phyloP scores from a whole-genome alignment of 2,888 invertebrate genomes.

The Lepidonotus clava region DNA sequence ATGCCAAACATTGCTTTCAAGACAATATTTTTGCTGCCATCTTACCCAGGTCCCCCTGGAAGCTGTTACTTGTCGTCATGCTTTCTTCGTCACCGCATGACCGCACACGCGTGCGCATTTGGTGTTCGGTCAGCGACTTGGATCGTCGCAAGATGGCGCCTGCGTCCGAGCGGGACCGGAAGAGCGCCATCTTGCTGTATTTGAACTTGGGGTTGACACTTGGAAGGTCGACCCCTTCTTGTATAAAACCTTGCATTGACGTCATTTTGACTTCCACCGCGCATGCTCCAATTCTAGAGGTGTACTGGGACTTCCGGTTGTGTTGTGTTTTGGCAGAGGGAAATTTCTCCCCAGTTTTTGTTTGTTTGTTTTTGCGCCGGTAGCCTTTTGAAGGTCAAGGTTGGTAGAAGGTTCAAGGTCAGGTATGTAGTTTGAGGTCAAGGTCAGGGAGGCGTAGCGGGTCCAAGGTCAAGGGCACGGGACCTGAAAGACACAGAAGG shows the following conservation, averaged over 20 bases:
- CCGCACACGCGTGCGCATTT: constrained; percentile 47
- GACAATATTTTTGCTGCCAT: not conserved
- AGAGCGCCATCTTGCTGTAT: constrained; percentile 50
- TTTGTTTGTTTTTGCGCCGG: not conserved
- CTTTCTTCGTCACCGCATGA: constrained; percentile 15
- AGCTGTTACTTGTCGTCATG: constrained; percentile 42
- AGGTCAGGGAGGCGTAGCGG: not conserved
- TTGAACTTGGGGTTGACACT: constrained; percentile 54
- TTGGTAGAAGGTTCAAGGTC: not conserved
- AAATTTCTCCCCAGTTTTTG: not conserved
- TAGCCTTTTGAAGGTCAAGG: not conserved
- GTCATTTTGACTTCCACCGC: not conserved
- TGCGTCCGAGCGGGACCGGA: constrained; percentile 38
- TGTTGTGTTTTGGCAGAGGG: not conserved
- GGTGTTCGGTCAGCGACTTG: constrained; percentile 42
- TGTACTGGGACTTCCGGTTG: not conserved
- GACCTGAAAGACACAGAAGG: constrained; percentile 33
- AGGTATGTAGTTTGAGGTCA: not conserved
- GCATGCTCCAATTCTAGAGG: not conserved
- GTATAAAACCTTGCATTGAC: constrained; percentile 39
- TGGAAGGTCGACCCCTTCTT: constrained; percentile 43
- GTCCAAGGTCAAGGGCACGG: not conserved
- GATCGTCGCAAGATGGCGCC: constrained; percentile 29
- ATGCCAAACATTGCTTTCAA: not conserved
- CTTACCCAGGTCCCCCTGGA: constrained; percentile 48